phyloP scores from a whole-genome alignment of 2,888 invertebrate species.

The Neuroscelio doddi region DNA sequence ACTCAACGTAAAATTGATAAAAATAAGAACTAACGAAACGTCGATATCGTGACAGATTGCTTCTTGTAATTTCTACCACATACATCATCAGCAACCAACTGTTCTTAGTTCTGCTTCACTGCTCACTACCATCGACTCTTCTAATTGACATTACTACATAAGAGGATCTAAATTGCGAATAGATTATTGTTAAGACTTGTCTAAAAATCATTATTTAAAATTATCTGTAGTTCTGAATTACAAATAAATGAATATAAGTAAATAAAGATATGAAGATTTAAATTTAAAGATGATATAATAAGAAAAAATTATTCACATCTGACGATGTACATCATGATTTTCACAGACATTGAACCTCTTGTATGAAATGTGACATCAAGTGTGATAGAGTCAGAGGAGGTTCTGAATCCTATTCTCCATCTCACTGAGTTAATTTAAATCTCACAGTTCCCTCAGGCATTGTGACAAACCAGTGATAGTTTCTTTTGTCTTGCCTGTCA shows the following conservation, averaged over 20 bases:
- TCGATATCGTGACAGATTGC: slow-evolving; percentile 71
- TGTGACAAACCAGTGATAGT: slow-evolving; percentile 45
- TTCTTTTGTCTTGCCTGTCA: slow-evolving; percentile 46
- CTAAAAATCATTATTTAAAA: too few species aligned
- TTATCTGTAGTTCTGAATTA: too few species aligned
- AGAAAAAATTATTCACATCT: not conserved
- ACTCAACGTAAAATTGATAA: not conserved
- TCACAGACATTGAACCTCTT: slow-evolving; percentile 30
- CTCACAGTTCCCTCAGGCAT: slow-evolving; percentile 50
- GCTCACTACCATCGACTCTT: slow-evolving; percentile 60
- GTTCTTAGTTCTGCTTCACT: slow-evolving; percentile 66
- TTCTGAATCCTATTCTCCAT: slow-evolving; percentile 37
- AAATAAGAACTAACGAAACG: slow-evolving; percentile 30
- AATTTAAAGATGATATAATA: too few species aligned
- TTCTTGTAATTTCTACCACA: slow-evolving; percentile 71
- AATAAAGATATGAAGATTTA: not conserved
- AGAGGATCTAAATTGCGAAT: too few species aligned
- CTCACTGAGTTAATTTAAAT: slow-evolving; percentile 46
- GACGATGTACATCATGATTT: slow-evolving; percentile 20
- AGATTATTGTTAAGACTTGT: too few species aligned
- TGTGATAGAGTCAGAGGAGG: slow-evolving; percentile 38
- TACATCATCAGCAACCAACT: slow-evolving; percentile 67
- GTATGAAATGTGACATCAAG: slow-evolving; percentile 34
- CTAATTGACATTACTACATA: slow-evolving; percentile 64
- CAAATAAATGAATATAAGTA: not conserved